Base-by-base conservation (phyloP, 2,113 vertebrate species). In the Picathartes gymnocephalus region DNA sequence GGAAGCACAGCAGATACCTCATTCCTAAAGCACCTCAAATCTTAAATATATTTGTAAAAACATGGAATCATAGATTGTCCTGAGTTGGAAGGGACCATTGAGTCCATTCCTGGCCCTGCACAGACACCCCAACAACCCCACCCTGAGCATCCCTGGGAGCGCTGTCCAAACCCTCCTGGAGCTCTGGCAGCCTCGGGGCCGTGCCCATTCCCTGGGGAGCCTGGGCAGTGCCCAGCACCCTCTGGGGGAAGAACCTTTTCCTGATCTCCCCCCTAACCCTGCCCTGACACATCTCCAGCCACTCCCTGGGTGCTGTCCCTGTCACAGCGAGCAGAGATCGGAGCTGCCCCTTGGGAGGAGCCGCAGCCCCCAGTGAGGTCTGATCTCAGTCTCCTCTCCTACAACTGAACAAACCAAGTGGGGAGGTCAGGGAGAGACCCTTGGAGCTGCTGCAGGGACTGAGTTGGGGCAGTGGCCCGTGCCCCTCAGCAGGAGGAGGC, bases 201-300 rank as follows among this genome's bases (percentile, higher is more conserved):
- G 51, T 4, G 51, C 2, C 77, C 77, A 58, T 73, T 50, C n/a
- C 53, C 53, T 74, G 86, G 77, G 69, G 33, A 81, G 69, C 69
- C 86, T 45, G 86, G 23, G 40, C 60, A 89, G 23, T 60, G 86
- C 86, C 86, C 69, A 66, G 37, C 45, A 51, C 69, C n/a, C 44
- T 24, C 24, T 60, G 61, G 78, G 78, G 57, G 39, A 25, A 31
- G 23, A 53, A 3, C 24, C n/a, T 74, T 53, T 6, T 10, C 76
- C 53, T 74, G 11, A 47, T 1, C 0, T 13, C 78, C 70, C n/a
- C 0, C 20, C 61, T 53, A 0, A 47, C 0, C 33, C 10, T 4
- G 16, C 3, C 8, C 25, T 44, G 53, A 0, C n/a, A 13, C 61
- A 40, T 24, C 70, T 74, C 33, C 53, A 76, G 39, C 39, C 2